Conservation (phyloP, 2,113 vertebrate genomes). For the Rhinolophus ferrumequinum region DNA sequence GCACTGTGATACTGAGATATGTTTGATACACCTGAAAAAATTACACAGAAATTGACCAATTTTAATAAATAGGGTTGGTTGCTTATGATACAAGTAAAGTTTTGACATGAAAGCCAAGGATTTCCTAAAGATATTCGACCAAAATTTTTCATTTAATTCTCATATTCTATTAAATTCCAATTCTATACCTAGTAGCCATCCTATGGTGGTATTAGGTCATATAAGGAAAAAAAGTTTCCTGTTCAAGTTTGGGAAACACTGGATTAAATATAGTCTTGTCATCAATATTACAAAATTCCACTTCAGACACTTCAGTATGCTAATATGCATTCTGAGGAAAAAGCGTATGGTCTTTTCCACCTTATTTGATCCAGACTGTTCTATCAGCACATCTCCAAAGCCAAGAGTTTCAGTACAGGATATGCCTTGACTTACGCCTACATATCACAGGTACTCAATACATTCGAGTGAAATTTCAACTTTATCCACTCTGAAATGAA, state of each 20-base stretch:
- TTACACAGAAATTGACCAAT: neutral
- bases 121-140: neutral
- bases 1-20: neutral
- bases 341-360: neutral
- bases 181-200: neutral
- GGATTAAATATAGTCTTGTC: neutral
- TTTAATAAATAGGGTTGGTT: neutral
- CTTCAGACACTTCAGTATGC: neutral
- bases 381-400: neutral
- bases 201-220: neutral
- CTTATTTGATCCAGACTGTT: neutral
- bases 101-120: neutral
- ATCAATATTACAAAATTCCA: neutral
- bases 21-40: neutral
- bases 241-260: neutral
- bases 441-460: neutral
- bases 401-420: neutral
- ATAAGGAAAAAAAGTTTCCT: neutral
- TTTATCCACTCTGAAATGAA: slow-evolving; percentile 3
- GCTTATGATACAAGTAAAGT: neutral
- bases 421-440: neutral
- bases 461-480: neutral
- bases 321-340: neutral
- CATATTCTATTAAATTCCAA: neutral
- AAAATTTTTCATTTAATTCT: slow-evolving; percentile 2